Evolutionary conservation across 2,797 vertebrate species (phyloP).

Genomic region (Phoebastria nigripes): DNA sequence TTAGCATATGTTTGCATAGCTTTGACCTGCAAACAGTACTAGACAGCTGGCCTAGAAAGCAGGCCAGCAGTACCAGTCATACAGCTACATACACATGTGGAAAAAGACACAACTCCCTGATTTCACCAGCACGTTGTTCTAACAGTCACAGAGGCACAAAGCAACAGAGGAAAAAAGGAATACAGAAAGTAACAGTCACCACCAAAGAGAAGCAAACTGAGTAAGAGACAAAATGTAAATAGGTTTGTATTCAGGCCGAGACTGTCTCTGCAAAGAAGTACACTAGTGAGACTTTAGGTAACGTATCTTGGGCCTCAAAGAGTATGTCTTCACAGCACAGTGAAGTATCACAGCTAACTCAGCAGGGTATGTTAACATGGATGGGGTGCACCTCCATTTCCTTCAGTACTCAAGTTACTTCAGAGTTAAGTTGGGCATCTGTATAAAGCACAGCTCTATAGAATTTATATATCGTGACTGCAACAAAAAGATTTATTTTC

Average conservation of each 20-base stretch:
- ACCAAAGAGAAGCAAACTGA: background rate
- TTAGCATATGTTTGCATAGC: background rate
- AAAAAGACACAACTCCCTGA: background rate
- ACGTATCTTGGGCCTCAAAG: background rate
- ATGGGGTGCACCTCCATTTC: background rate
- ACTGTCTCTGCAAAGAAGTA: background rate
- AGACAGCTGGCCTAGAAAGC: background rate
- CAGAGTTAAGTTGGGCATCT: background rate
- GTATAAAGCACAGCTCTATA: background rate
- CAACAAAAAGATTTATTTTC: background rate
- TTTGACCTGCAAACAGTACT: background rate
- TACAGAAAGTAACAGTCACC: background rate
- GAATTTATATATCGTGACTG: background rate
- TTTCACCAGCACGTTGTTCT: background rate
- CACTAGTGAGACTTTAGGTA: accelerated
- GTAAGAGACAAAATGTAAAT: accelerated
- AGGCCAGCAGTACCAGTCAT: background rate
- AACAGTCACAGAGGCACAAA: background rate
- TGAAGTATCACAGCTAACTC: background rate
- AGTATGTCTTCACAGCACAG: accelerated
- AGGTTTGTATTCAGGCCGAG: background rate
- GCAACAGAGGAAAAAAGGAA: accelerated
- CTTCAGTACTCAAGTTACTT: background rate
- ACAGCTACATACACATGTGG: background rate
- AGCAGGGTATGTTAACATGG: accelerated